Percentiles rank a stretch among this genome's conserved stretches.
These are phyloP conservation scores for Galerucella calmariensis DNA, from an alignment of 2,888 invertebrate genomes.

Conservation along the genomic window DNA sequence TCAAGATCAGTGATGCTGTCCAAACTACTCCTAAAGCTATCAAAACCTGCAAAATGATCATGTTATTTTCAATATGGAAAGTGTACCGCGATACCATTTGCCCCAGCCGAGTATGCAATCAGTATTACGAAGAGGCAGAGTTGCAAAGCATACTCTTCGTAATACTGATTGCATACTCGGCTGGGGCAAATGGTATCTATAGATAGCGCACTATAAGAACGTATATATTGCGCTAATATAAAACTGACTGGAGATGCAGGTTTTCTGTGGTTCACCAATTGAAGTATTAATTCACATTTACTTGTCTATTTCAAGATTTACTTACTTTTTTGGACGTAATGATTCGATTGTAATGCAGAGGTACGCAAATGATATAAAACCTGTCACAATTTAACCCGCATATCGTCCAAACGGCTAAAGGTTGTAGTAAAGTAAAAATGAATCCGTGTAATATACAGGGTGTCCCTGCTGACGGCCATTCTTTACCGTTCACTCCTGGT, in stretches of 20 bases:
- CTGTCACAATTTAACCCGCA: conserved; percentile 83
- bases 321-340: conserved; percentile 78
- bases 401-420: conserved; percentile 82
- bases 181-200: too few species aligned
- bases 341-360: conserved; percentile 81
- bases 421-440: conserved; percentile 77
- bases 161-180: too few species aligned
- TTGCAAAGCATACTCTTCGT: too few species aligned
- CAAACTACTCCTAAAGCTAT: conserved; percentile 77
- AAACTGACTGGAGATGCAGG: too few species aligned
- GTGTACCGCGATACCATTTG: too few species aligned
- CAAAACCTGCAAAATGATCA: conserved; percentile 67
- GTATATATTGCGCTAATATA: too few species aligned
- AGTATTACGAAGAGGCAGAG: too few species aligned
- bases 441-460: conserved; percentile 75
- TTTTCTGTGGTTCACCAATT: too few species aligned
- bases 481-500: conserved; percentile 64
- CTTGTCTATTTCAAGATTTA: conserved; percentile 18
- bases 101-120: too few species aligned
- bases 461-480: conserved; percentile 68
- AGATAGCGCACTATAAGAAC: too few species aligned
- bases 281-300: too few species aligned
- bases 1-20: conserved; percentile 72
- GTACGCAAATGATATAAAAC: conserved; percentile 83
- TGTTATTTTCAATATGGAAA: neutral